Evolutionary conservation across 64 coral and sea anemone species (phyloP), one percentile per base, ranked within the genome.

Genomic region (Orbicella faveolata): DNA sequence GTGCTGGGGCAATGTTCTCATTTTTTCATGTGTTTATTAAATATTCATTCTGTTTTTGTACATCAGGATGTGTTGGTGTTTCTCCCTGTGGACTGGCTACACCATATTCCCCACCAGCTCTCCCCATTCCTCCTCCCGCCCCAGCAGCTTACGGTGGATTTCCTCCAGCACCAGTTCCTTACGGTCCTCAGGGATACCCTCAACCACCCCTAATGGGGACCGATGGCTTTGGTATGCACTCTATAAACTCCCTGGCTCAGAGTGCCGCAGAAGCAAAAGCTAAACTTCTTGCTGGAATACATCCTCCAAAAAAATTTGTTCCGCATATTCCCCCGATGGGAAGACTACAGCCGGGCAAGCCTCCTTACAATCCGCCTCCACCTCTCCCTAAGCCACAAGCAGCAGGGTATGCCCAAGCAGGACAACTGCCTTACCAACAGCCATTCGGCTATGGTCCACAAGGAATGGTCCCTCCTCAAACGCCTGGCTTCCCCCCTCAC

Each of bases 311-410:
- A 21, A 85, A 85, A 34, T 85, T 85, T 39, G 65, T 85, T n/a
- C 82, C 82, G 12, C 82, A 73, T 37, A 36, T 85, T 3, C 82
- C 82, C 9, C 63, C 82, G n/a, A 72, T 85, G 82, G 82, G 82
- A 10, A 37, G 82, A 20, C 63, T 10, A 70, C 82, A 85, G 64
- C 36, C 10, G 23, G 82, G 82, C 6, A 85, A 85, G 52, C 82
- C 82, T 16, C 64, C 65, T 73, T 85, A 70, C 37, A 21, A 72
- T 52, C 82, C 82, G 0, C 82, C 82, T 1, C 82, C 63, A 41
- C 64, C 64, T 0, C 16, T 36, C 9, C 81, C 62, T 0, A 21
- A 67, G 81, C 81, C 81, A 5, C 82, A 14, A 23, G 81, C 61
- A 6, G 63, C 81, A 69, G 65, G 16, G 18, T 18, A 59, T 16